Percentiles rank a stretch among this genome's conserved stretches.
Conservation (phyloP, 2,797 vertebrate species). For the Artibeus jamaicensis region DNA sequence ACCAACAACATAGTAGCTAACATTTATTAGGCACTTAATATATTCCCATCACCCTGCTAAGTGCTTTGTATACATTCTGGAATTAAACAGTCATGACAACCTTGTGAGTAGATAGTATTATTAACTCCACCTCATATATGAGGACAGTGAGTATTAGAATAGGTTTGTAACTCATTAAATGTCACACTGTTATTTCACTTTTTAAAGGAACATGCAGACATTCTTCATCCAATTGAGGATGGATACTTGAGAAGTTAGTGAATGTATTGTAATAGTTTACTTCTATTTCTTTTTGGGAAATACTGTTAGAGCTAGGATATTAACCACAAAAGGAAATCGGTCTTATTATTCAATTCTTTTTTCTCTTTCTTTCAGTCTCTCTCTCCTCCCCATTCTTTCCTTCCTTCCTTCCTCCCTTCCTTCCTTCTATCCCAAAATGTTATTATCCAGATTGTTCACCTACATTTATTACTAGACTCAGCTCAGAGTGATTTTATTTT, state of each 20-base stretch:
- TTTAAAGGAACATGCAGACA: background rate
- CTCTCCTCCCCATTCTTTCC: no score
- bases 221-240: background rate
- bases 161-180: background rate
- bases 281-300: background rate
- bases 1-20: background rate
- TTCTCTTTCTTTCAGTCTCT: background rate
- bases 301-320: background rate
- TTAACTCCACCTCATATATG: background rate
- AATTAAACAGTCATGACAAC: background rate
- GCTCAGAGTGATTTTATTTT: background rate
- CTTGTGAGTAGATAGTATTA: background rate
- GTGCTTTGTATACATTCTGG: background rate
- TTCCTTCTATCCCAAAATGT: background rate
- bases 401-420: no score
- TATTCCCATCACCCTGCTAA: background rate
- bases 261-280: background rate
- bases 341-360: background rate
- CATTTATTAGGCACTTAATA: background rate
- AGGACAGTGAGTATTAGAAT: background rate
- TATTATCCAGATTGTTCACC: background rate
- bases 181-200: background rate
- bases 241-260: background rate
- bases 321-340: background rate
- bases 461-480: background rate